Conservation (phyloP, 2,888 invertebrate genomes). For the Lepidocyrtinus sp. region DNA sequence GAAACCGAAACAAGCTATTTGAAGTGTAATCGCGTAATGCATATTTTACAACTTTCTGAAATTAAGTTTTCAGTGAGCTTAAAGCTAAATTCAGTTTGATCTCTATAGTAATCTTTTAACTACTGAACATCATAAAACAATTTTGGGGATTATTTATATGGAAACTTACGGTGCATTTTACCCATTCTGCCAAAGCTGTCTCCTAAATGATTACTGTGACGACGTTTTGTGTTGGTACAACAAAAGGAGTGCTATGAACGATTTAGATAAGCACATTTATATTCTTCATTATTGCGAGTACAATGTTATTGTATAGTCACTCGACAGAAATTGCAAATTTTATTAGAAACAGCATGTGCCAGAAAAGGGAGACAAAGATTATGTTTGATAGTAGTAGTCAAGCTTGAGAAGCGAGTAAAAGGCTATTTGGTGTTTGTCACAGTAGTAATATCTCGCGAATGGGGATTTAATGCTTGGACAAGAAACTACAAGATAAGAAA, state of each 20-base stretch:
- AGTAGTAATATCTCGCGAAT: slow-evolving; percentile 23
- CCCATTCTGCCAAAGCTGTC: neutral
- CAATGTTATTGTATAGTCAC: slow-evolving; percentile 33
- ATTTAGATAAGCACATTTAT: slow-evolving; percentile 34
- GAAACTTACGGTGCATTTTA: neutral
- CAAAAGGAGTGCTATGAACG: neutral
- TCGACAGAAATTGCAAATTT: slow-evolving; percentile 41
- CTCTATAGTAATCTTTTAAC: too few species aligned
- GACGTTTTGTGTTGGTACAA: slow-evolving; percentile 3
- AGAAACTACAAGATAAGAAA: slow-evolving; percentile 21
- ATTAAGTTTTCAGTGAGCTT: too few species aligned
- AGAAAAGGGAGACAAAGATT: slow-evolving; percentile 8
- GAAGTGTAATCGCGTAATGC: too few species aligned
- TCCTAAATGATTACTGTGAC: slow-evolving; percentile 11
- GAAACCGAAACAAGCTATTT: too few species aligned
- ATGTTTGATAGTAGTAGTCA: slow-evolving; percentile 16
- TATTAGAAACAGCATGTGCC: slow-evolving; percentile 32
- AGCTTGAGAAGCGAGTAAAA: neutral
- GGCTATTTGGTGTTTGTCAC: neutral
- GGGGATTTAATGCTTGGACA: slow-evolving; percentile 40
- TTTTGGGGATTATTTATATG: too few species aligned
- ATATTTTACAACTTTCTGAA: too few species aligned
- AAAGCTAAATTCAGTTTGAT: too few species aligned
- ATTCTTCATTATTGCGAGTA: slow-evolving; percentile 22
- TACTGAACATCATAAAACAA: too few species aligned